Percentiles rank a stretch among this genome's conserved stretches.
Conservation (phyloP, 2,113 vertebrate species). For the Felis chaus region DNA sequence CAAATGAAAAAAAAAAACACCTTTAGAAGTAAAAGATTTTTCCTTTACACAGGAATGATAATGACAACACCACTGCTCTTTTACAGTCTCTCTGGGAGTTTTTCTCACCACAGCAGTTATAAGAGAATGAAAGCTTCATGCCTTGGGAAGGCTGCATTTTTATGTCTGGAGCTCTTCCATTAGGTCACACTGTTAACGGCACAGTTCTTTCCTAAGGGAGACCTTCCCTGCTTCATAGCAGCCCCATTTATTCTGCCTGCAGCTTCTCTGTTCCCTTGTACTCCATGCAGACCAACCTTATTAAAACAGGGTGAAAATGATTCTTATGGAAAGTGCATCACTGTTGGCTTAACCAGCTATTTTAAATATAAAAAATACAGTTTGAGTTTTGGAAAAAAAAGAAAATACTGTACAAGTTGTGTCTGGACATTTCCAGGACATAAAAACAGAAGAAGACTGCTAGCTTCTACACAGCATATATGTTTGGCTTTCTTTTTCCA, state of each 20-base stretch:
- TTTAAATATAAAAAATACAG: background rate
- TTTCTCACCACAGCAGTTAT: conserved; percentile 26
- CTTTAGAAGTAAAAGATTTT: background rate
- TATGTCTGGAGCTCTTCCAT: conserved; percentile 40
- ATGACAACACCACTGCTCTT: conserved; percentile 24
- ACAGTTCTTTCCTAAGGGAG: conserved; percentile 17
- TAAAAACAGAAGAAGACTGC: background rate
- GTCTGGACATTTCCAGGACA: background rate
- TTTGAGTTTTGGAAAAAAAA: background rate
- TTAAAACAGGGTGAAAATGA: background rate
- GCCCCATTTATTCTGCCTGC: background rate
- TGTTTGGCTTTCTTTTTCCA: background rate
- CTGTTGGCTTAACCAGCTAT: background rate
- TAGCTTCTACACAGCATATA: background rate
- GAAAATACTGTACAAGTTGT: background rate
- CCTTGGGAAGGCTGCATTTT: conserved; percentile 29
- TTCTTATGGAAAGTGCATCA: background rate
- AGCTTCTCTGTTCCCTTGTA: background rate
- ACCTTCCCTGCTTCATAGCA: background rate
- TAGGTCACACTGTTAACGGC: conserved; percentile 44
- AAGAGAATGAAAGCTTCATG: conserved; percentile 37
- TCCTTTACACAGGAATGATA: background rate
- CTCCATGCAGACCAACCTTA: background rate
- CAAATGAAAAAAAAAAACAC: background rate
- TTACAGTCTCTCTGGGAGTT: conserved; percentile 53